These are phyloP conservation scores for Muschampia plurimacula DNA, from an alignment of 2,888 invertebrate genomes.

Conservation along the genomic window DNA sequence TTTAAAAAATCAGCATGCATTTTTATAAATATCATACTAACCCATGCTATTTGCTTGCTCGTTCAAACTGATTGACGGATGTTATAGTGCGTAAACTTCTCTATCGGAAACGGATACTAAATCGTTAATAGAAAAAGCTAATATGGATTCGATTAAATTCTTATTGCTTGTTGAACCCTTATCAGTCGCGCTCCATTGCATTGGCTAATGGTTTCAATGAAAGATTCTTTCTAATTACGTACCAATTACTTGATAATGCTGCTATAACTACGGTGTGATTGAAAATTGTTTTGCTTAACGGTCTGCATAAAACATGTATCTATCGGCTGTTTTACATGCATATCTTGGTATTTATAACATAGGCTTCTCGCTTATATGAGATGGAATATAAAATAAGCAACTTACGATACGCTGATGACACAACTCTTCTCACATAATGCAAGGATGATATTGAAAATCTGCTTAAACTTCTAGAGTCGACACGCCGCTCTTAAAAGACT, in stretches of 20 bases:
- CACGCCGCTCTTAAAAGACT: too few relatives aligned
- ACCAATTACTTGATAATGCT: slow-evolving; percentile 34
- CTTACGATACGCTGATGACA: too few relatives aligned
- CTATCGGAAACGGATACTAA: slow-evolving; percentile 49
- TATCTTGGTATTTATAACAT: background rate
- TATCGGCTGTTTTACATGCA: background rate
- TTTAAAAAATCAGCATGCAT: too few relatives aligned
- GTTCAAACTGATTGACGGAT: slow-evolving; percentile 44
- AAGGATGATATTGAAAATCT: too few relatives aligned
- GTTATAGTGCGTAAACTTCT: slow-evolving; percentile 8
- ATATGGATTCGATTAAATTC: slow-evolving; percentile 50
- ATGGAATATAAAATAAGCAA: too few relatives aligned
- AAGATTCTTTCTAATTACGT: slow-evolving; percentile 37
- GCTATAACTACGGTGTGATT: slow-evolving; percentile 26
- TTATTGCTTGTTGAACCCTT: slow-evolving; percentile 43
- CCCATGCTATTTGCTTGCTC: too few relatives aligned
- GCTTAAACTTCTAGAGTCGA: too few relatives aligned
- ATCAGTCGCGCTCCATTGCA: slow-evolving; percentile 33
- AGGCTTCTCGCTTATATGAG: background rate
- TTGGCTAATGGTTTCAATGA: slow-evolving; percentile 34
- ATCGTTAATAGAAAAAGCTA: slow-evolving; percentile 52
- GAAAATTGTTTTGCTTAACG: slow-evolving; percentile 23
- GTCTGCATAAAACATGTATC: background rate
- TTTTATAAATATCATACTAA: too few relatives aligned
- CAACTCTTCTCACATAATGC: too few relatives aligned